Conservation (phyloP, 2,797 vertebrate genomes). For the Nasua narica region DNA sequence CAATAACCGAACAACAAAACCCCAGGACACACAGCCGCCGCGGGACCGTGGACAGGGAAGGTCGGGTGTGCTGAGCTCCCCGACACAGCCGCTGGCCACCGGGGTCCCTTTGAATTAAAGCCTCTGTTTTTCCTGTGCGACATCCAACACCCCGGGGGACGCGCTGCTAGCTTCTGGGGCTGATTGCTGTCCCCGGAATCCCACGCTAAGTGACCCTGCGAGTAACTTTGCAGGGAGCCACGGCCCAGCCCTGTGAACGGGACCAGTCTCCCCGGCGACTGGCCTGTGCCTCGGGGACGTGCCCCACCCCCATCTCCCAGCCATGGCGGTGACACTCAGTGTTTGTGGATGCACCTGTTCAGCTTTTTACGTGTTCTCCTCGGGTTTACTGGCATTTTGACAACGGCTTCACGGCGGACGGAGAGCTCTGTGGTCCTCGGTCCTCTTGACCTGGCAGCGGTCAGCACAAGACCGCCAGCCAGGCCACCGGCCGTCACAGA, state of each 20-base stretch:
- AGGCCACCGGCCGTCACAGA: background rate
- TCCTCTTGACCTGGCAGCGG: background rate
- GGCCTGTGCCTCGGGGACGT: fast-evolving
- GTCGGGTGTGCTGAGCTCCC: background rate
- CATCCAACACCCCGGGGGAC: background rate
- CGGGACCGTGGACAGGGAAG: fast-evolving
- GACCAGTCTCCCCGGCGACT: background rate
- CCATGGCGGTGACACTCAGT: fast-evolving
- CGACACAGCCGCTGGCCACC: fast-evolving
- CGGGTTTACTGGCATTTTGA: background rate
- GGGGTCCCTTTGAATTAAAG: background rate
- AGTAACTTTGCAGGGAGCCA: fast-evolving
- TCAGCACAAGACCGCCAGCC: background rate
- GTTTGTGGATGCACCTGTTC: fast-evolving
- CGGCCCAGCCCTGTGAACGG: fast-evolving
- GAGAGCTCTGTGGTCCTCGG: background rate
- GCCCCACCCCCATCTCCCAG: fast-evolving
- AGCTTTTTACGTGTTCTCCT: fast-evolving
- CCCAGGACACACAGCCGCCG: background rate
- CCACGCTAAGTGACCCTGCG: fast-evolving
- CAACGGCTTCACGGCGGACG: background rate
- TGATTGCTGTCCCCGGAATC: fast-evolving
- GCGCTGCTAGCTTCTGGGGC: background rate
- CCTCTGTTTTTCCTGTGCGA: background rate
- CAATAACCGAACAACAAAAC: background rate